Evolutionary conservation across 2,888 invertebrate species (phyloP).

Genomic region (Venusia cambrica): DNA sequence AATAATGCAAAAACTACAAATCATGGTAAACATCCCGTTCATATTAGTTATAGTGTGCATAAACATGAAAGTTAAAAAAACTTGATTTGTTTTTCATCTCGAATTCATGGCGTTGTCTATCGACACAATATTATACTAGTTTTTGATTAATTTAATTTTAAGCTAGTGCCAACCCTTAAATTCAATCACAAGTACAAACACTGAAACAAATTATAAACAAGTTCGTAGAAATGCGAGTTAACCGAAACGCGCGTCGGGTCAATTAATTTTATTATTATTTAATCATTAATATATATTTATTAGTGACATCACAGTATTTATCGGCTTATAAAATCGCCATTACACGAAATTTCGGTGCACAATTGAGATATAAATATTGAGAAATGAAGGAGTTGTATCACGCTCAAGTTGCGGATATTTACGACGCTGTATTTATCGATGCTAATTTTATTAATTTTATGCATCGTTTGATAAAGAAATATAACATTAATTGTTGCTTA

Average conservation of each 20-base stretch:
- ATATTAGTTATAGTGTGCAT: too few species aligned
- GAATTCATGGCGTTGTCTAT: too few species aligned
- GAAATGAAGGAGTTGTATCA: slow-evolving; percentile 40
- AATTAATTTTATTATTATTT: slow-evolving; percentile 54
- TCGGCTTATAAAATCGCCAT: slow-evolving; percentile 40
- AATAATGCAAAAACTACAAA: too few species aligned
- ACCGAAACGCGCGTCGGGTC: slow-evolving; percentile 45
- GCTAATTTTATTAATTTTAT: slow-evolving; percentile 18
- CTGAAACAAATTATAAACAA: slow-evolving; percentile 63
- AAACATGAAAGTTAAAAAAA: too few species aligned
- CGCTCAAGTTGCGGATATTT: slow-evolving; percentile 32
- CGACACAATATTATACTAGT: too few species aligned
- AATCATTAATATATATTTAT: slow-evolving; percentile 66
- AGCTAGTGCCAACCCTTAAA: slow-evolving; percentile 49
- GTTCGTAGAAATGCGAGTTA: slow-evolving; percentile 60
- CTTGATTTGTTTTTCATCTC: too few species aligned
- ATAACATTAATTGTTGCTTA: too few species aligned
- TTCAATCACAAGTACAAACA: slow-evolving; percentile 32
- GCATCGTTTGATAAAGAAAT: slow-evolving; percentile 2
- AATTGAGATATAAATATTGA: slow-evolving; percentile 48
- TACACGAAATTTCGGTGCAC: slow-evolving; percentile 36
- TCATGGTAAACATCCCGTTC: too few species aligned
- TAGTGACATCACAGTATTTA: slow-evolving; percentile 50
- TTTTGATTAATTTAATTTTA: too few species aligned
- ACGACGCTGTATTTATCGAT: slow-evolving; percentile 13